Evolutionary conservation across 2,113 vertebrate species (phyloP).

Genomic region (Taurulus bubalis): DNA sequence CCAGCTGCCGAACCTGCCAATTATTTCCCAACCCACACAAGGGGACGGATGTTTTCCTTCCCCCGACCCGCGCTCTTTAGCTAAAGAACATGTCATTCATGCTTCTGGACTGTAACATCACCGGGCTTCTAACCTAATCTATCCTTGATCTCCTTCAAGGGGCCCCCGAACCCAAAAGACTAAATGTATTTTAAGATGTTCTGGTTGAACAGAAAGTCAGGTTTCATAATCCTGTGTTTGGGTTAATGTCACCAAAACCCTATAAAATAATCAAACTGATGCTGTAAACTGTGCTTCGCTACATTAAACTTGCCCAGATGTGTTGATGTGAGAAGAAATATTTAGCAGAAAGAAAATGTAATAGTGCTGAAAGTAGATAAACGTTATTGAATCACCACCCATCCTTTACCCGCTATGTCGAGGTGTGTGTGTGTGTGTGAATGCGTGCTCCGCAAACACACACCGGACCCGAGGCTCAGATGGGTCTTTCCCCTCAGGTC

Average conservation of each 20-base stretch:
- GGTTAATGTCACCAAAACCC: not conserved
- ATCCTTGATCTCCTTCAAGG: slow-evolving; percentile 16
- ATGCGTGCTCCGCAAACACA: slow-evolving; percentile 28
- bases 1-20: slow-evolving; percentile 73
- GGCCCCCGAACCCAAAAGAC: slow-evolving; percentile 3
- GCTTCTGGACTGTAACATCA: slow-evolving; percentile 33
- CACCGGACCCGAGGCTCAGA: slow-evolving; percentile 15
- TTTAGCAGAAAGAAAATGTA: not conserved
- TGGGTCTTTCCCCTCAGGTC: slow-evolving; percentile 53
- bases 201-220: slow-evolving; percentile 3
- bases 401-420: not conserved
- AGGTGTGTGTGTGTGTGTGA: not conserved
- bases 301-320: not conserved
- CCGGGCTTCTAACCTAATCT: slow-evolving; percentile 22
- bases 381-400: not conserved
- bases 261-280: not conserved
- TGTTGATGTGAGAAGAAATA: slow-evolving; percentile 3
- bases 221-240: not conserved
- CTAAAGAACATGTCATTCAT: slow-evolving; percentile 61
- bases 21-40: slow-evolving; percentile 65
- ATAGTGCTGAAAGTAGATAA: not conserved
- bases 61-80: slow-evolving; percentile 14
- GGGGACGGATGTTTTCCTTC: slow-evolving; percentile 62
- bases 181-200: slow-evolving; percentile 18
- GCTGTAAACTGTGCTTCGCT: not conserved